These are phyloP conservation scores for Centropristis striata DNA, from an alignment of 2,113 vertebrate genomes.

Conservation along the genomic window DNA sequence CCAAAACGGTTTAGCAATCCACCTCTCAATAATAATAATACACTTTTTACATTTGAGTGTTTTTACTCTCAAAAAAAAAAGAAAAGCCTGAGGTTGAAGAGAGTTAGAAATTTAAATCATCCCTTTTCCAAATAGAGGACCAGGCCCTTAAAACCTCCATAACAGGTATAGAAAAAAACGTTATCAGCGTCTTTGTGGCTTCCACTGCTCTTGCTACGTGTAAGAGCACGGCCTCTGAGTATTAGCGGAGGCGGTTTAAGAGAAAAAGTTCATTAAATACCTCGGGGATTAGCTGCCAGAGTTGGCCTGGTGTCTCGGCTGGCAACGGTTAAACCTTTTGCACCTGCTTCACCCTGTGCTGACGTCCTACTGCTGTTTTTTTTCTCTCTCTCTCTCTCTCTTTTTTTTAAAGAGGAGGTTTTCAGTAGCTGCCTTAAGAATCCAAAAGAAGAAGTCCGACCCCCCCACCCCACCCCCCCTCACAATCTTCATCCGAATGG, in stretches of 20 bases:
- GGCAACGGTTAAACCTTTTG: slow-evolving; percentile 78
- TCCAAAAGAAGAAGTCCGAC: slow-evolving; percentile 29
- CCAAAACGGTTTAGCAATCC: slow-evolving; percentile 51
- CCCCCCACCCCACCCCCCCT: not conserved
- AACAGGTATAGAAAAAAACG: slow-evolving; percentile 61
- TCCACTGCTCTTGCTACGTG: slow-evolving; percentile 50
- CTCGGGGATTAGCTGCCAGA: slow-evolving; percentile 80
- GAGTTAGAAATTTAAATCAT: slow-evolving; percentile 59
- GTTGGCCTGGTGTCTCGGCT: slow-evolving; percentile 66
- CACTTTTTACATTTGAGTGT: slow-evolving; percentile 12
- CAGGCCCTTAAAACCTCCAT: slow-evolving; percentile 61
- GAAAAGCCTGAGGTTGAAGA: slow-evolving; percentile 34
- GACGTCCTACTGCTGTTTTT: slow-evolving; percentile 59
- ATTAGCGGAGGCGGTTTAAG: slow-evolving; percentile 73
- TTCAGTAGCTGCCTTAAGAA: slow-evolving; percentile 43
- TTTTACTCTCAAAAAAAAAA: not conserved
- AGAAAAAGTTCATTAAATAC: slow-evolving; percentile 85
- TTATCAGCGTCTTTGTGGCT: slow-evolving; percentile 46
- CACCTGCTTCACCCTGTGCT: slow-evolving; percentile 80
- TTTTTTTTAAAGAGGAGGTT: slow-evolving; percentile 14
- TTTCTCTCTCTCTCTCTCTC: not conserved
- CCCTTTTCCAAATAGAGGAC: slow-evolving; percentile 56
- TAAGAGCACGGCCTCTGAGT: slow-evolving; percentile 59
- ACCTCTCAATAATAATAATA: slow-evolving; percentile 58
- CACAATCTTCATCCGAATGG: slow-evolving; percentile 81